These are phyloP conservation scores for Phenacoccus solenopsis DNA, from an alignment of 1,140 invertebrate genomes.

Conservation along the genomic window DNA sequence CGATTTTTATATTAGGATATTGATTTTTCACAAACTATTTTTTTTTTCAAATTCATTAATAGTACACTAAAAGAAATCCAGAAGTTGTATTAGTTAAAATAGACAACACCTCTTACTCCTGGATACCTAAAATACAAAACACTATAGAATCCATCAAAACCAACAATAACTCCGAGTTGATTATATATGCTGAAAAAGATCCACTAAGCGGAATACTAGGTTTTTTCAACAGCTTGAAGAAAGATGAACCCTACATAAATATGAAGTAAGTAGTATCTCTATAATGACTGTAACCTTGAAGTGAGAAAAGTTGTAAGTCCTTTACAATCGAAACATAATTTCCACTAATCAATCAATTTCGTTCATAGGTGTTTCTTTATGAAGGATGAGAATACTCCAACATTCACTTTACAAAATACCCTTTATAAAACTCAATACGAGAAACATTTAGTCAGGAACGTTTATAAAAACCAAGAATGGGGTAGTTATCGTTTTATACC, in stretches of 20 bases:
- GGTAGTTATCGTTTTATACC: constrained; percentile 52
- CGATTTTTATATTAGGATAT: too few relatives aligned
- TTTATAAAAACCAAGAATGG: constrained; percentile 60
- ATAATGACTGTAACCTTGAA: background rate
- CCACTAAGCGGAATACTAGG: constrained; percentile 65
- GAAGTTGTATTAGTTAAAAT: background rate
- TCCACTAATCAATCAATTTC: background rate
- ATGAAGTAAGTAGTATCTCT: too few relatives aligned
- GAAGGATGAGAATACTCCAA: constrained; percentile 47
- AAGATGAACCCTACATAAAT: constrained; percentile 50
- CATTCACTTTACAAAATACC: constrained; percentile 46
- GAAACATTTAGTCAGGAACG: constrained; percentile 64
- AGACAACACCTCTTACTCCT: constrained; percentile 26
- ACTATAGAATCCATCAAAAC: constrained; percentile 40
- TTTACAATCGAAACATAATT: too few relatives aligned
- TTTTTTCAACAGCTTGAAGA: constrained; percentile 58
- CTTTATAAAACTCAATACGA: constrained; percentile 49
- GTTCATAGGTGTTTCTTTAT: constrained; percentile 45
- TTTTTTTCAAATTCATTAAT: too few relatives aligned
- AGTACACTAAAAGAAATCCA: background rate
- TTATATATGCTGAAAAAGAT: constrained; percentile 47
- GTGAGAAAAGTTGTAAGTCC: too few relatives aligned
- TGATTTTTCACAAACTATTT: too few relatives aligned
- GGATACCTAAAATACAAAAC: constrained; percentile 41
- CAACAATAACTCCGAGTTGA: constrained; percentile 31